Conservation (phyloP, 2,888 invertebrate genomes). For the Melitaea athalia region DNA sequence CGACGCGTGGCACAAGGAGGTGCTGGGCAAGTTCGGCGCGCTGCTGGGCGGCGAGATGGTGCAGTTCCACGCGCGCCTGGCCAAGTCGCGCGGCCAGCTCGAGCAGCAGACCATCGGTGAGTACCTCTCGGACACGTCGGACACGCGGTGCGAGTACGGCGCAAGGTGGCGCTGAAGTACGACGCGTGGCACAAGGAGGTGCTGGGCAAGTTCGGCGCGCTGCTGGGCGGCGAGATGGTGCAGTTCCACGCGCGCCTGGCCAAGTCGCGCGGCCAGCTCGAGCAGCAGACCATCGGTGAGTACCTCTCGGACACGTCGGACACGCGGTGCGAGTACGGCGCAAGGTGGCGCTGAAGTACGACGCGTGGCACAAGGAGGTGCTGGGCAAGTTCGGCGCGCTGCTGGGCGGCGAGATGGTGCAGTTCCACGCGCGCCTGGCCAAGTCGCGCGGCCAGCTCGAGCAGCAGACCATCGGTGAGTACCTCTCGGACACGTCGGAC, state of each 20-base stretch:
- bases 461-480: constrained; percentile 95
- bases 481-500: constrained; percentile 99
- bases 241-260: constrained; percentile 96
- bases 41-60: constrained; percentile 98
- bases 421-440: constrained; percentile 95
- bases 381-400: constrained; percentile 97
- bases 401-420: constrained; percentile 97
- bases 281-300: constrained; percentile 96
- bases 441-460: constrained; percentile 97
- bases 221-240: constrained; percentile 97
- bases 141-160: constrained; percentile 97
- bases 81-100: constrained; percentile 96
- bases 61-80: constrained; percentile 94
- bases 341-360: constrained; percentile 99
- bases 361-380: constrained; percentile 99
- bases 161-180: constrained; percentile 99
- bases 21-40: constrained; percentile 97
- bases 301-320: constrained; percentile 99
- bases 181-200: constrained; percentile 99
- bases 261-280: constrained; percentile 96
- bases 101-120: constrained; percentile 97
- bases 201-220: constrained; percentile 96
- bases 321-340: constrained; percentile 97
- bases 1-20: constrained; percentile 99
- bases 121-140: constrained; percentile 99